phyloP scores from a whole-genome alignment of 2,113 vertebrate species.

The Spea bombifrons region DNA sequence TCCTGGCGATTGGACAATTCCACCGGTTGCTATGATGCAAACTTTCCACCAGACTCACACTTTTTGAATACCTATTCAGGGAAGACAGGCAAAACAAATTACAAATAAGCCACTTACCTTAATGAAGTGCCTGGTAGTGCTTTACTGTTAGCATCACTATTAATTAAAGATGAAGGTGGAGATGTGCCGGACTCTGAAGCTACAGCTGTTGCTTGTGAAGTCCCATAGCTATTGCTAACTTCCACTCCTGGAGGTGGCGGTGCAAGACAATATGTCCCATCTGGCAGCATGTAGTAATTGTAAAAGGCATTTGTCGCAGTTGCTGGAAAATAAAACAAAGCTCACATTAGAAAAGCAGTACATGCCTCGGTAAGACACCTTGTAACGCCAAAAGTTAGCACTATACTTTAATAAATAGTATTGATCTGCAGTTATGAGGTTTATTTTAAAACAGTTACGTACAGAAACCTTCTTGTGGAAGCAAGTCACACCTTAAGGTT shows the following conservation, averaged over 20 bases:
- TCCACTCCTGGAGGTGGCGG: constrained; percentile 89
- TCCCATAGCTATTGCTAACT: constrained; percentile 78
- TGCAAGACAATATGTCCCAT: constrained; percentile 89
- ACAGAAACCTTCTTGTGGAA: too few relatives aligned
- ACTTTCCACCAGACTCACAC: too few relatives aligned
- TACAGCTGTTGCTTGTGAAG: constrained; percentile 64
- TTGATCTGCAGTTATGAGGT: too few relatives aligned
- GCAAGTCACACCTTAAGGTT: too few relatives aligned
- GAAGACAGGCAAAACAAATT: too few relatives aligned
- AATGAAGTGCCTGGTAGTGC: constrained; percentile 56
- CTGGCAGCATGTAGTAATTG: constrained; percentile 95
- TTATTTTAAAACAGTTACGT: too few relatives aligned
- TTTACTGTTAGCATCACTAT: constrained; percentile 34
- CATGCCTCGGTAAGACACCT: not conserved
- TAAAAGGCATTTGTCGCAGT: constrained; percentile 84
- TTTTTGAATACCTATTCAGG: too few relatives aligned
- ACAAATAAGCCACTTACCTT: constrained; percentile 52
- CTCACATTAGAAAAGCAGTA: not conserved
- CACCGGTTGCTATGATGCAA: too few relatives aligned
- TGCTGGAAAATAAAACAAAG: constrained; percentile 56
- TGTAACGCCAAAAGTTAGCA: too few relatives aligned
- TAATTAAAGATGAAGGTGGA: constrained; percentile 66
- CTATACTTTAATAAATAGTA: too few relatives aligned
- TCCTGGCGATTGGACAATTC: too few relatives aligned
- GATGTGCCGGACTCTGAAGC: constrained; percentile 73